These are phyloP conservation scores for Esox niger DNA, from an alignment of 2,113 vertebrate genomes.

Conservation along the genomic window DNA sequence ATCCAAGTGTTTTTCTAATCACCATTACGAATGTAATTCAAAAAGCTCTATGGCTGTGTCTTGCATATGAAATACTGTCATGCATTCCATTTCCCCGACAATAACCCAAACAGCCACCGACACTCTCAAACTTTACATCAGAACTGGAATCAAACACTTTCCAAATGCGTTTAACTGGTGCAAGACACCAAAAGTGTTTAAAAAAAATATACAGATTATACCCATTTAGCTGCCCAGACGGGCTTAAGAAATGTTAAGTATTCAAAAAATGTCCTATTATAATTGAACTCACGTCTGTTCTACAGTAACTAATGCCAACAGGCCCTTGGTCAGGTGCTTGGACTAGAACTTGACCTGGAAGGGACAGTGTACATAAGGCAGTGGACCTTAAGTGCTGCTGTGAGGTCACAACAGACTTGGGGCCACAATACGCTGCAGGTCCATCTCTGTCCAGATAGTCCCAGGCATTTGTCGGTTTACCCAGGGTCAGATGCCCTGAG, in stretches of 20 bases:
- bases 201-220: too few species aligned
- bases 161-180: too few species aligned
- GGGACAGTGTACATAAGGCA: conserved; percentile 2
- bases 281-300: too few species aligned
- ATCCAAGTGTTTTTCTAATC: conserved; percentile 17
- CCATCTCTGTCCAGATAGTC: not conserved
- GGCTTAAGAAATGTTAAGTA: too few species aligned
- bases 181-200: too few species aligned
- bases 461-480: conserved; percentile 69
- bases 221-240: too few species aligned
- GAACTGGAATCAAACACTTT: too few species aligned
- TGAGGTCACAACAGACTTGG: conserved; percentile 31
- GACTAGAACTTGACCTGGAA: conserved; percentile 6
- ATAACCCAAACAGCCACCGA: conserved; percentile 9
- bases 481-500: conserved; percentile 60
- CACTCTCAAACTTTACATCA: not conserved
- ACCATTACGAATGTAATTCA: conserved; percentile 21
- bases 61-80: too few species aligned
- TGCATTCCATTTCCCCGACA: too few species aligned
- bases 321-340: conserved; percentile 21
- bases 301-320: not conserved
- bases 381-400: not conserved
- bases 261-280: too few species aligned
- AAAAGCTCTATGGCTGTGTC: too few species aligned
- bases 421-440: conserved; percentile 36